These are phyloP conservation scores for Chloropsis hardwickii DNA, from an alignment of 2,113 vertebrate genomes.

Conservation along the genomic window DNA sequence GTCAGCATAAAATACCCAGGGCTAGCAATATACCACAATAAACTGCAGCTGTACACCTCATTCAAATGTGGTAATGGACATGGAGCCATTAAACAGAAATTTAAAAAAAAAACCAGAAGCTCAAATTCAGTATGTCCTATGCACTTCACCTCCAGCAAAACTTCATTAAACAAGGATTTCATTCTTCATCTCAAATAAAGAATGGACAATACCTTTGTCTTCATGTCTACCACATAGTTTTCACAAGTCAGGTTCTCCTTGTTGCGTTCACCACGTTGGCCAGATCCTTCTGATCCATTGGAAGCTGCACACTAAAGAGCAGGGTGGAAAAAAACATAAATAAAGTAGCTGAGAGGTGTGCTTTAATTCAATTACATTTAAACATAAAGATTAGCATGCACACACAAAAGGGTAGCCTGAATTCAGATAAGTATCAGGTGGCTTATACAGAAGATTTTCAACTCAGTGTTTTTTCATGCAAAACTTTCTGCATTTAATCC, in stretches of 20 bases:
- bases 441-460: not conserved
- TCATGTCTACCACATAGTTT: slow-evolving; percentile 44
- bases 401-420: not conserved
- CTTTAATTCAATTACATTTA: not conserved
- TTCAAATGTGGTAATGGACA: not conserved
- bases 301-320: slow-evolving; percentile 66
- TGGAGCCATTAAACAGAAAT: not conserved
- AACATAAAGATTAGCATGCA: not conserved
- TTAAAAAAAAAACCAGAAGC: not conserved
- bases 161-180: not conserved
- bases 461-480: not conserved
- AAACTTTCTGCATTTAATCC: not conserved
- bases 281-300: slow-evolving; percentile 50
- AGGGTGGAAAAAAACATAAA: not conserved
- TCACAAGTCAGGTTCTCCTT: slow-evolving; percentile 58
- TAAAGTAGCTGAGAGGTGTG: not conserved
- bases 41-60: slow-evolving; percentile 17
- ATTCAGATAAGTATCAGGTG: not conserved
- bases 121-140: not conserved
- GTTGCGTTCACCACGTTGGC: slow-evolving; percentile 42
- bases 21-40: not conserved
- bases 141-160: not conserved
- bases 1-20: not conserved
- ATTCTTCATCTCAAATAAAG: not conserved
- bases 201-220: slow-evolving; percentile 69